Evolutionary conservation across 2,888 invertebrate species (phyloP), one percentile per base, ranked within the genome.

Genomic region (Morpho helenor): DNA sequence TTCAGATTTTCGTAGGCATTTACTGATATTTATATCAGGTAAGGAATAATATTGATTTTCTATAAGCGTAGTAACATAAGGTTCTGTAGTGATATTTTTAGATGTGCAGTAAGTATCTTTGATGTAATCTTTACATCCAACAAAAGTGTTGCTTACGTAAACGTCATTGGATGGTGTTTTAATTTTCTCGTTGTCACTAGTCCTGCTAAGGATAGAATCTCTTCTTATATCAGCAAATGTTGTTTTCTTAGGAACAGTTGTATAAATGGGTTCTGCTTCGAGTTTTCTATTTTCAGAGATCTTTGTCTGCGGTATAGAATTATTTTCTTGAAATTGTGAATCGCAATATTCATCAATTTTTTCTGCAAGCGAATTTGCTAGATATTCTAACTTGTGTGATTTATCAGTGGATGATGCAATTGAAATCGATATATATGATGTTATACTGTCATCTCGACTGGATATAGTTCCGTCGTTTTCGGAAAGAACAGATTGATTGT

Each of bases 21-120:
- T 94, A 61, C 94, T 92, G 31, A 93, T 93, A 58, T 93, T 93
- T 50, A 94, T 93, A 77, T 95, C 94, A 7, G 95, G 95, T 63
- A 95, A 82, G 23, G 94, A 94, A 78, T 93, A 93, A 72, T 94
- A 95, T 75, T 94, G 94, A 76, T 94, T 94, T 76, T 94, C 93
- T 63, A 91, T 85, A 62, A 93, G 77, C 41, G 91, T 91, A 31
- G 90, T 84, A 8, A 89, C 87, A 68, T 84, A 91, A 43, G 91
- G 90, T 74, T 91, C 91, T 55, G 89, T 88, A 40, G 87, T 89
- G 67, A 85, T 90, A 67, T 87, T 91, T 76, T 80, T 91, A 56
- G 79, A 74, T 57, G 78, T 87, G 68, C 82, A 84, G 59, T 84
- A 78, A 63, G 76, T 84, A 71, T 83, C 84, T 49, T 79, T 79